Conservation (phyloP, 2,797 vertebrate species). For the Aplochiton taeniatus region DNA sequence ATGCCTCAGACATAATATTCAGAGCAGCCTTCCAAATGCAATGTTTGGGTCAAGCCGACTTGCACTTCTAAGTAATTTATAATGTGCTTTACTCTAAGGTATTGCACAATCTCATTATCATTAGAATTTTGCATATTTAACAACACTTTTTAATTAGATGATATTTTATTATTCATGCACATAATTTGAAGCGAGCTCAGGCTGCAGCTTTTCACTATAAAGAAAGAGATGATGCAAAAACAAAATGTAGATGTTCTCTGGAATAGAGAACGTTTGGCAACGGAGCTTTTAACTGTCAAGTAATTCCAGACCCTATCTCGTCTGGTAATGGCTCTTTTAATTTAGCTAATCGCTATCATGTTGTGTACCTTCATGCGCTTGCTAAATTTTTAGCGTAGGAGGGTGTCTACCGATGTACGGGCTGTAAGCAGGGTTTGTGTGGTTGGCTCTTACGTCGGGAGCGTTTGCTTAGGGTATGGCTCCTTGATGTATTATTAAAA, state of each 20-base stretch:
- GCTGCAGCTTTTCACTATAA: constrained; percentile 80
- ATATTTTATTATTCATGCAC: constrained; percentile 99
- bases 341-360: constrained; percentile 99
- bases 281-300: constrained; percentile 79
- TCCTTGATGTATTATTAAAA: constrained; percentile 99
- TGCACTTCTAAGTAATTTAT: constrained; percentile 97
- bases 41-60: constrained; percentile 90
- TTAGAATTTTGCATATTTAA: constrained; percentile 99
- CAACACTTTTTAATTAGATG: constrained; percentile 99
- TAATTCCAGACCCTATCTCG: constrained; percentile 74
- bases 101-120: constrained; percentile 99
- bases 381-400: constrained; percentile 94
- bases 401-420: constrained; percentile 87
- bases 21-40: constrained; percentile 80
- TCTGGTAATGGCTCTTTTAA: constrained; percentile 94
- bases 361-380: constrained; percentile 98
- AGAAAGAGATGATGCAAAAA: constrained; percentile 72
- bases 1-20: constrained; percentile 72
- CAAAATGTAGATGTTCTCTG: constrained; percentile 57
- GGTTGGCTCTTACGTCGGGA: constrained; percentile 92
- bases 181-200: constrained; percentile 94
- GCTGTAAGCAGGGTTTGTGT: constrained; percentile 90
- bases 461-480: constrained; percentile 90
- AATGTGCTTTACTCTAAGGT: constrained; percentile 94
- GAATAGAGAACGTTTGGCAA: constrained; percentile 80